These are phyloP conservation scores for Diarsia mendica DNA, from an alignment of 2,888 invertebrate species.

Conservation along the genomic window DNA sequence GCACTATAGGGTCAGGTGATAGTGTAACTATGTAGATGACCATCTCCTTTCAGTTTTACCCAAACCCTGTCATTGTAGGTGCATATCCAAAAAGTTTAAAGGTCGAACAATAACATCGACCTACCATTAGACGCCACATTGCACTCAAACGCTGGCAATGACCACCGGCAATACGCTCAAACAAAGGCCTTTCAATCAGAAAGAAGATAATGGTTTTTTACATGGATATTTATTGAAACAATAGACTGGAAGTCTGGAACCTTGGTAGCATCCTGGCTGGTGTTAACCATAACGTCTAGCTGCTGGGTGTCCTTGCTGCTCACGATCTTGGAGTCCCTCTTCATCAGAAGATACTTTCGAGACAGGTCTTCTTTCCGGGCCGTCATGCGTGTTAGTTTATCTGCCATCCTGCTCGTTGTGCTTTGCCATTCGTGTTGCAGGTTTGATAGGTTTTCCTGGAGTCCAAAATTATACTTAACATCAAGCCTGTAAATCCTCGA, in stretches of 20 bases:
- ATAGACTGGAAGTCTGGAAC: conserved; percentile 70
- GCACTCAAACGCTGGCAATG: background rate
- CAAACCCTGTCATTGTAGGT: too few relatives aligned
- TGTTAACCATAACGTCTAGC: conserved; percentile 91
- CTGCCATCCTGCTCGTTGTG: conserved; percentile 82
- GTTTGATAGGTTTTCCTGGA: conserved; percentile 80
- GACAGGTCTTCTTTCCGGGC: conserved; percentile 86
- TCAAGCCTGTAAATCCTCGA: too few relatives aligned
- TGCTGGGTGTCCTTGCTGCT: conserved; percentile 87
- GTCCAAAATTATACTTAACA: background rate
- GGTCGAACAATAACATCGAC: background rate
- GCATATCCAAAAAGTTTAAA: background rate
- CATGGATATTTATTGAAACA: conserved; percentile 5
- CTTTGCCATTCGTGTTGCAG: conserved; percentile 88
- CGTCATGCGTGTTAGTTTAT: conserved; percentile 85
- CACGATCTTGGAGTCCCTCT: conserved; percentile 88
- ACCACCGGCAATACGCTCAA: conserved; percentile 20
- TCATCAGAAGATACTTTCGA: conserved; percentile 87
- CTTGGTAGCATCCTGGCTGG: conserved; percentile 90
- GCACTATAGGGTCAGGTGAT: background rate
- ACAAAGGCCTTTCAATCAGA: conserved; percentile 2
- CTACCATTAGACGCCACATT: conserved; percentile 2
- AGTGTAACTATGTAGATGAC: background rate
- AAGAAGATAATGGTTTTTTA: background rate
- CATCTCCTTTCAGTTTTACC: background rate